Percentiles rank a stretch among this genome's conserved stretches.
phyloP scores from a whole-genome alignment of 2,797 vertebrate species.

The Xenopus petersii region DNA sequence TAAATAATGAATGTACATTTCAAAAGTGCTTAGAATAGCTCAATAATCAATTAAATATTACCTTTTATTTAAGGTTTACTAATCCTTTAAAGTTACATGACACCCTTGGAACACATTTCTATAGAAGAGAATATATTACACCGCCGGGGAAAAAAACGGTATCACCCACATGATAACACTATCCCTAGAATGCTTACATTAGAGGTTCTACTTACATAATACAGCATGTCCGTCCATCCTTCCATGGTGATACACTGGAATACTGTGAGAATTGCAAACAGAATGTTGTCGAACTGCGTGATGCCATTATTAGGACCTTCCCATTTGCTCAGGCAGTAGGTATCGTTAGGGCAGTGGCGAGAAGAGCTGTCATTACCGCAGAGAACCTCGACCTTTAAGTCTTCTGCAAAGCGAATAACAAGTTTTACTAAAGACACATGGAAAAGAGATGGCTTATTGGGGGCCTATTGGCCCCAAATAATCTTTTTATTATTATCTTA shows the following conservation, averaged over 20 bases:
- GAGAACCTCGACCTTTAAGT: constrained; percentile 67
- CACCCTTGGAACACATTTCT: no score
- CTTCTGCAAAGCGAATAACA: constrained; percentile 60
- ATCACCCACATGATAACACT: no score
- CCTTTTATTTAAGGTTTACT: no score
- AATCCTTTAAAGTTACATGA: no score
- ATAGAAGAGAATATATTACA: no score
- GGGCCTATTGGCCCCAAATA: no score
- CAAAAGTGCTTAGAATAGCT: no score
- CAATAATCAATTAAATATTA: no score
- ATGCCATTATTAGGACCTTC: constrained; percentile 89
- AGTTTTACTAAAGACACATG: not conserved
- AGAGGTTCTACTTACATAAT: constrained; percentile 68
- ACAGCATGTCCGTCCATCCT: constrained; percentile 93
- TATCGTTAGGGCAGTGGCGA: constrained; percentile 75
- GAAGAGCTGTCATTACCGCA: constrained; percentile 75
- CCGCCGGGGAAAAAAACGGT: no score
- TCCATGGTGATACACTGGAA: constrained; percentile 98
- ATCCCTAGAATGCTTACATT: no score
- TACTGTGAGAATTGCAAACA: constrained; percentile 90
- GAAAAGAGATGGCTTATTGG: not conserved
- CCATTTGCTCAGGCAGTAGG: constrained; percentile 74
- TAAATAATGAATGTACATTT: no score
- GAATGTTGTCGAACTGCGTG: constrained; percentile 94
- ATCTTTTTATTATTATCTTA: no score